phyloP scores from a whole-genome alignment of 1,140 invertebrate genomes.

The Papilio aristodemus region DNA sequence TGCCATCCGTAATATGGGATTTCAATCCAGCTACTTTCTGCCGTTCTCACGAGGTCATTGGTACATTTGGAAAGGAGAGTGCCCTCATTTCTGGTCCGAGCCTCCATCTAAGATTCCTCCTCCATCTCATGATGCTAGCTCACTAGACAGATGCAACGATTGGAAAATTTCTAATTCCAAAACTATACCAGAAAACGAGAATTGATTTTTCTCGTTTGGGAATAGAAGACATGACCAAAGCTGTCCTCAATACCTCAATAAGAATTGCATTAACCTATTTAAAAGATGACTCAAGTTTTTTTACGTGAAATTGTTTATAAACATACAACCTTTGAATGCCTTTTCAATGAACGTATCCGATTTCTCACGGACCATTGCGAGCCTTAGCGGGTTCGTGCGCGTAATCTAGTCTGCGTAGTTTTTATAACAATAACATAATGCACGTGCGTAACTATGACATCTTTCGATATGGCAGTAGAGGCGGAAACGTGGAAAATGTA shows the following conservation, averaged over 20 bases:
- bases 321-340: constrained; percentile 16
- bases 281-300: constrained; percentile 11
- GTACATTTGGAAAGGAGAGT: no score
- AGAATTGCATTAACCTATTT: background rate
- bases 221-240: background rate
- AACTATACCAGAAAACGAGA: background rate
- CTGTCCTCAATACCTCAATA: background rate
- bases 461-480: constrained; percentile 74
- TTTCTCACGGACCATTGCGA: constrained; percentile 16
- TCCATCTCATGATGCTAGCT: no score
- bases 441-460: constrained; percentile 71
- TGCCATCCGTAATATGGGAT: no score
- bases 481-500: constrained; percentile 79
- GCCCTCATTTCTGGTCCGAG: no score
- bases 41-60: no score
- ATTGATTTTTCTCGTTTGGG: background rate
- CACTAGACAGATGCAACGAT: no score
- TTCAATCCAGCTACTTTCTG: no score
- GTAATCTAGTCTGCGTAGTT: constrained; percentile 45
- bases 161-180: background rate
- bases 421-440: constrained; percentile 62
- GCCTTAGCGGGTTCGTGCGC: constrained; percentile 19
- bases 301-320: constrained; percentile 10
- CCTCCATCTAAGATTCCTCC: no score
- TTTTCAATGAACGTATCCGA: constrained; percentile 24